phyloP scores from a whole-genome alignment of 1,140 invertebrate species.

The Drosophila nebulosa region DNA sequence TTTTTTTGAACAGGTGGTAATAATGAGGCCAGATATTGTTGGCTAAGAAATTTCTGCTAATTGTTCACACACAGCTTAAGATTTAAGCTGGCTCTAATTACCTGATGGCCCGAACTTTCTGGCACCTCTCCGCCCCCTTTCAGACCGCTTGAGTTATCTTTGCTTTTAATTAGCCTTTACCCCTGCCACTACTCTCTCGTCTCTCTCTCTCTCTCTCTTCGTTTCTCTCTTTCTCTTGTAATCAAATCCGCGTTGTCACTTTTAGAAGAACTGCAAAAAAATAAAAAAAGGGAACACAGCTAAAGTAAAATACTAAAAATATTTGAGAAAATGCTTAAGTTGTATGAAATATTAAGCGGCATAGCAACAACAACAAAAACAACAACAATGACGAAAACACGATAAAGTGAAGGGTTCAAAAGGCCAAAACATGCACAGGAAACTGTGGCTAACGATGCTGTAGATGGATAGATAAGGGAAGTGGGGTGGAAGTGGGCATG shows the following conservation, averaged over 20 bases:
- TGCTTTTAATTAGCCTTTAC: conserved; percentile 71
- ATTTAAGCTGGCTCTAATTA: conserved; percentile 50
- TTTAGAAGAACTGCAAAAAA: conserved; percentile 41
- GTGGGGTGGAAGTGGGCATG: neutral
- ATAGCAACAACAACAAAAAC: conserved; percentile 5
- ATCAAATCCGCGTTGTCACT: conserved; percentile 73
- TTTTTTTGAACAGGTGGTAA: too few relatives aligned
- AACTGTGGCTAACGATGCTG: conserved; percentile 73
- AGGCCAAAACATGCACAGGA: conserved; percentile 67
- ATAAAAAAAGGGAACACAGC: conserved; percentile 10
- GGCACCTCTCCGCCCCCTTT: neutral
- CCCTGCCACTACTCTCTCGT: conserved; percentile 11
- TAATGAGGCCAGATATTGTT: too few relatives aligned
- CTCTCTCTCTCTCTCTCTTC: conserved; percentile 6
- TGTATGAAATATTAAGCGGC: conserved; percentile 64
- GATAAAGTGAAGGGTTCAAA: conserved; percentile 56
- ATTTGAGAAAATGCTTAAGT: conserved; percentile 71
- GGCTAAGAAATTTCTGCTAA: conserved; percentile 7
- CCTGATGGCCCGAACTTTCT: conserved; percentile 15
- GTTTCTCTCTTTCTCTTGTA: conserved; percentile 46
- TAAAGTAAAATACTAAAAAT: conserved; percentile 49
- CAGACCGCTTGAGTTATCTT: conserved; percentile 52
- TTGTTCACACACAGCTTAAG: conserved; percentile 32
- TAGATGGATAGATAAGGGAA: neutral
- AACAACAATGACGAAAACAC: neutral